Evolutionary conservation across 2,113 vertebrate genomes (phyloP).

Genomic region (Callocephalon fimbriatum): DNA sequence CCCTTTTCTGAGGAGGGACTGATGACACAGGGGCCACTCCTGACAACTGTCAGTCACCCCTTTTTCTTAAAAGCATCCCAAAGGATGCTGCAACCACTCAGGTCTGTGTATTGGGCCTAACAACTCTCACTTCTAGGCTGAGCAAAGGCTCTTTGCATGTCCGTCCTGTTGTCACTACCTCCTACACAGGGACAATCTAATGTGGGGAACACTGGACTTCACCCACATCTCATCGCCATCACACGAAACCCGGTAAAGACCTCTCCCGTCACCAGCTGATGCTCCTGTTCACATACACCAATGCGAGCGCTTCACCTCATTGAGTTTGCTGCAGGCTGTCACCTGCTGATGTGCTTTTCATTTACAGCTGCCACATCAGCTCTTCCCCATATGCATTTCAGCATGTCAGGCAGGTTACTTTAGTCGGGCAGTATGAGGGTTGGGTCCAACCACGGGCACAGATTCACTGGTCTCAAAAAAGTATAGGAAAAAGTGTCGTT

Average conservation of each 20-base stretch:
- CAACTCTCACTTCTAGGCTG: not conserved
- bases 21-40: not conserved
- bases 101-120: not conserved
- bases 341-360: not conserved
- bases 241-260: not conserved
- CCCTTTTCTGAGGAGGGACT: not conserved
- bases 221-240: not conserved
- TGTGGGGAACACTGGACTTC: not conserved
- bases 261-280: not conserved
- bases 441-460: not conserved
- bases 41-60: not conserved
- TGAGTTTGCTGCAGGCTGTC: not conserved
- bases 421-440: rapidly evolving
- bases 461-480: not conserved
- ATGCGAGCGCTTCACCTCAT: rapidly evolving
- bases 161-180: not conserved
- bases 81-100: not conserved
- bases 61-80: not conserved
- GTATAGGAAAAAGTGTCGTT: not conserved
- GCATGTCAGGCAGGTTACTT: not conserved
- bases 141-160: not conserved
- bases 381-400: not conserved
- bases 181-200: not conserved
- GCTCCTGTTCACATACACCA: not conserved
- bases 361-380: not conserved